Evolutionary conservation across 2,888 invertebrate species (phyloP), one percentile per base, ranked within the genome.

Genomic region (Lordiphosa andalusiaca): DNA sequence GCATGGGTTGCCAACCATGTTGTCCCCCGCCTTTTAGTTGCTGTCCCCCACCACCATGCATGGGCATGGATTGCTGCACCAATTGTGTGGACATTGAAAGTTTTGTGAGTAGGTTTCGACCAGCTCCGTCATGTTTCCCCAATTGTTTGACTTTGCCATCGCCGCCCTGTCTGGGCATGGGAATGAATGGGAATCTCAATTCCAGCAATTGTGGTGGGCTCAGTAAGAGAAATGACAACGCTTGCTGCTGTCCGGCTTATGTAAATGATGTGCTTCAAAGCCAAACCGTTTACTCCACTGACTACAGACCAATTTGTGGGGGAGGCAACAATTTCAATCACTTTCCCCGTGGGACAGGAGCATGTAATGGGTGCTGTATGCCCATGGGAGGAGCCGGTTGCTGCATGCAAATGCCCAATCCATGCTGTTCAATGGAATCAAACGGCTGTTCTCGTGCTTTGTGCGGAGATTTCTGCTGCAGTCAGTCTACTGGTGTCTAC

Each of bases 241-340:
- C 23, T 6, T 39, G 21, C 19, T 12, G 9, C 30, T 38, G 35
- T 19, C 3, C 12, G 7, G 21, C 35, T 13, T 30, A 13, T 37
- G 2, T 6, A n/a, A 44, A 59, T 16, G 70, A 59, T 5, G 4
- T 13, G 4, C 9, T 81, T 6, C 59, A 73, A 10, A 2, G n/a
- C 2, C 44, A 60, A 9, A 70, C 74, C 1, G 77, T 77, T 4
- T 75, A 75, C 21, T 13, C 23, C 6, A 10, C 37, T 6, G 77
- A 76, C 25, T 75, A 68, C 13, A 48, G 40, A 4, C 70, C 76
- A 3, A 9, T 53, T 6, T 4, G 4, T 5, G 13, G 4, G 0
- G 4, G 7, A 0, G 59, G 61, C 53, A 73, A 81, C 36, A 21
- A 30, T 1, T 60, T 67, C 9, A 48, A 50, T 16, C 69, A 54